phyloP scores from a whole-genome alignment of 1,140 invertebrate genomes.

The Papilio xuthus region DNA sequence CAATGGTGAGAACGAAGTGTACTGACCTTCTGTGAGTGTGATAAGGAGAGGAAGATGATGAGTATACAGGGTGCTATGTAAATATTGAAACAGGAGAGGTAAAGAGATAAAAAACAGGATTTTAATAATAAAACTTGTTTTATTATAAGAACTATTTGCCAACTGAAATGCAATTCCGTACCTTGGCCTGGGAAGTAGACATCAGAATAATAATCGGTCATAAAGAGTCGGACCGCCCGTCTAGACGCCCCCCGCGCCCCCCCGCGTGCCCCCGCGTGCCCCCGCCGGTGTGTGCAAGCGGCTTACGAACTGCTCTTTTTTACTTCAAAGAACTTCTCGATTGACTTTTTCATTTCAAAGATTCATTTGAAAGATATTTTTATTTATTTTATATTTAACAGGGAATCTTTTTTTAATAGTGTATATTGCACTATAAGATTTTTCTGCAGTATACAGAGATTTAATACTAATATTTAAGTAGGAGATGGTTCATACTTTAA shows the following conservation, averaged over 20 bases:
- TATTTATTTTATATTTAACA: too few species aligned
- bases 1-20: too few species aligned
- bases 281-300: background rate
- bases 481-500: too few species aligned
- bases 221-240: background rate
- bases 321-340: background rate
- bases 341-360: background rate
- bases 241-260: background rate
- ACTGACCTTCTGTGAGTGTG: too few species aligned
- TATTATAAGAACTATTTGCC: background rate
- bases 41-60: too few species aligned
- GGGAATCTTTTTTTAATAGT: too few species aligned
- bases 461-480: too few species aligned
- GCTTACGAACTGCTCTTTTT: background rate
- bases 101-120: background rate
- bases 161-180: background rate
- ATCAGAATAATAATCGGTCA: background rate
- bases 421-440: background rate
- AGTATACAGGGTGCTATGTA: too few species aligned
- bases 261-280: too few species aligned
- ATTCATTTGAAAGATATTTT: background rate
- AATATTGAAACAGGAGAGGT: background rate
- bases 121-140: background rate
- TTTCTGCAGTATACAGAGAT: background rate
- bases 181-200: background rate